Evolutionary conservation across 2,797 vertebrate species (phyloP).

Genomic region (Anguilla marmorata): DNA sequence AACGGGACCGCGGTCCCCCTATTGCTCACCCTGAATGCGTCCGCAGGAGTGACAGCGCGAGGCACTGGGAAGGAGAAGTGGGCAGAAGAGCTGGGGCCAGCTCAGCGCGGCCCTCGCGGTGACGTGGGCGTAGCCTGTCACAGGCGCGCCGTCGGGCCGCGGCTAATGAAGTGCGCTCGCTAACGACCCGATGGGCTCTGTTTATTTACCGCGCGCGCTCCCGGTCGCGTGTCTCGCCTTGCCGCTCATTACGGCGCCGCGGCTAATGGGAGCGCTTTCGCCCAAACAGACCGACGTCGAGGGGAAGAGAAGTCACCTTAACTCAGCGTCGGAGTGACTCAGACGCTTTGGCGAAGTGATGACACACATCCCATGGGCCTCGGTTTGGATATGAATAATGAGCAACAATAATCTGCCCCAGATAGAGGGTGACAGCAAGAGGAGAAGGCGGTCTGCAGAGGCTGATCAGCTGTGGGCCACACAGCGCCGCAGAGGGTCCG

Average conservation of each 20-base stretch:
- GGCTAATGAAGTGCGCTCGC: conserved; percentile 12
- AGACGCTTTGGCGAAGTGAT: conserved; percentile 18
- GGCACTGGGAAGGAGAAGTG: too few species aligned
- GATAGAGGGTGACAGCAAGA: neutral
- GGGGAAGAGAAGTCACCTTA: conserved; percentile 9
- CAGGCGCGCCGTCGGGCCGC: neutral
- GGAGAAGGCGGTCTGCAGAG: neutral
- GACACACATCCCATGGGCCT: conserved; percentile 22
- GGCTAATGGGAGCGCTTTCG: conserved; percentile 23
- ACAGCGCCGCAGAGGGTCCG: neutral
- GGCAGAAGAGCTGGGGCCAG: neutral
- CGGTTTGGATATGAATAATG: conserved; percentile 18
- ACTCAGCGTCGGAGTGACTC: conserved; percentile 10
- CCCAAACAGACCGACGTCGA: neutral
- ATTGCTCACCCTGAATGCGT: neutral
- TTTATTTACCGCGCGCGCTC: neutral
- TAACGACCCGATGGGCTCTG: neutral
- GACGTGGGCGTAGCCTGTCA: neutral
- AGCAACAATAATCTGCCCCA: conserved; percentile 14
- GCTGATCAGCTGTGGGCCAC: neutral
- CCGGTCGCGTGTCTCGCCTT: neutral
- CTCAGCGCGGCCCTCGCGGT: neutral
- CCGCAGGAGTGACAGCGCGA: neutral
- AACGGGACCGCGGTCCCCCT: neutral
- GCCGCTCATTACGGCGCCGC: neutral